phyloP scores from a whole-genome alignment of 2,797 vertebrate genomes.

The Pipistrellus pipistrellus region DNA sequence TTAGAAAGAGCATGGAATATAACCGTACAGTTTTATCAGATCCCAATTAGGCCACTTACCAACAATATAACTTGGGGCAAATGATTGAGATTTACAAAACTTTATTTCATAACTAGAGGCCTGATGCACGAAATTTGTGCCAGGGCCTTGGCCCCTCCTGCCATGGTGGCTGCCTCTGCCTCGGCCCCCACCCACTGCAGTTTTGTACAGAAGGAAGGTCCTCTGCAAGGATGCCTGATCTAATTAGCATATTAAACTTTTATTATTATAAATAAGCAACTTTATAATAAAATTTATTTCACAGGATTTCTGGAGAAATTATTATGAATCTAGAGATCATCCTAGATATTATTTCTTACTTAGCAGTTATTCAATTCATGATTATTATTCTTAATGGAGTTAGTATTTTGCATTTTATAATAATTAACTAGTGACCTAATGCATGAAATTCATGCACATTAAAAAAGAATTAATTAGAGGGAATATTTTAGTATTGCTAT shows the following conservation, averaged over 20 bases:
- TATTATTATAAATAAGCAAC: not conserved
- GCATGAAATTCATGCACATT: too few species aligned
- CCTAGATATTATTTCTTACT: not conserved
- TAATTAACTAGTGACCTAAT: not conserved
- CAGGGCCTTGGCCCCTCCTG: too few species aligned
- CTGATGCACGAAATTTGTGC: too few species aligned
- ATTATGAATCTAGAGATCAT: not conserved
- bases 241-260: too few species aligned
- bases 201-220: too few species aligned
- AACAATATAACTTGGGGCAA: not conserved
- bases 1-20: not conserved
- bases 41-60: not conserved
- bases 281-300: not conserved
- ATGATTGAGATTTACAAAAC: not conserved
- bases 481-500: too few species aligned
- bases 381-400: not conserved
- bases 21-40: not conserved
- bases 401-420: constrained; percentile 7
- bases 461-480: too few species aligned
- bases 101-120: not conserved
- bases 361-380: not conserved
- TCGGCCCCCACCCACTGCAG: too few species aligned
- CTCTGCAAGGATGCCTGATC: too few species aligned
- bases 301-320: not conserved
- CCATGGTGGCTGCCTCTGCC: too few species aligned